Conservation (phyloP, 2,888 invertebrate genomes). For the Cheilosia soror region DNA sequence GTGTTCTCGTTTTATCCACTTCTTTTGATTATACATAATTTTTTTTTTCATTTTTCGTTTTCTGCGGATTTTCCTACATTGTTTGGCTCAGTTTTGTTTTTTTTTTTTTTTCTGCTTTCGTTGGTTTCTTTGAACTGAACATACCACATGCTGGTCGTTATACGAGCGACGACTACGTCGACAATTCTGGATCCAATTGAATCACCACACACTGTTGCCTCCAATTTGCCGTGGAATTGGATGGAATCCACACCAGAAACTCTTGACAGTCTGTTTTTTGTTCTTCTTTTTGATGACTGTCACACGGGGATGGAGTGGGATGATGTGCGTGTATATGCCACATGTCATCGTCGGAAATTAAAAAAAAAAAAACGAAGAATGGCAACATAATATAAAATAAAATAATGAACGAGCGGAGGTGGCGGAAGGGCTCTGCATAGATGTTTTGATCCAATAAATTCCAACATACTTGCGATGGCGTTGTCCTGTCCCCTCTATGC, state of each 20-base stretch:
- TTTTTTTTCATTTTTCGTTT: constrained; percentile 46
- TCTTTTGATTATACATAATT: constrained; percentile 30
- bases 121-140: constrained; percentile 42
- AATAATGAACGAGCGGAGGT: constrained; percentile 22
- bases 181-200: constrained; percentile 70
- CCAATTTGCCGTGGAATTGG: constrained; percentile 56
- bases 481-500: neutral
- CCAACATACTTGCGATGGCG: constrained; percentile 47
- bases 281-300: constrained; percentile 13
- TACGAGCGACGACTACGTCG: constrained; percentile 40
- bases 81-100: constrained; percentile 36
- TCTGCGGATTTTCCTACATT: constrained; percentile 67
- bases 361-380: constrained; percentile 42
- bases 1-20: constrained; percentile 49
- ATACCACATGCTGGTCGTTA: constrained; percentile 51
- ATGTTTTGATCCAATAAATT: constrained; percentile 68
- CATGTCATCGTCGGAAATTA: constrained; percentile 51
- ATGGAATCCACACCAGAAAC: constrained; percentile 55
- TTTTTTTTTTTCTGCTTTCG: neutral
- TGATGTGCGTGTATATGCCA: constrained; percentile 39
- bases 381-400: constrained; percentile 26
- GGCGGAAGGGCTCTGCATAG: constrained; percentile 15
- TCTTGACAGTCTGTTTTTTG: constrained; percentile 7
- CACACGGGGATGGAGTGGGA: neutral
- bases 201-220: constrained; percentile 68